Conservation (phyloP, 2,797 vertebrate species). For the Crocidura indochinensis region DNA sequence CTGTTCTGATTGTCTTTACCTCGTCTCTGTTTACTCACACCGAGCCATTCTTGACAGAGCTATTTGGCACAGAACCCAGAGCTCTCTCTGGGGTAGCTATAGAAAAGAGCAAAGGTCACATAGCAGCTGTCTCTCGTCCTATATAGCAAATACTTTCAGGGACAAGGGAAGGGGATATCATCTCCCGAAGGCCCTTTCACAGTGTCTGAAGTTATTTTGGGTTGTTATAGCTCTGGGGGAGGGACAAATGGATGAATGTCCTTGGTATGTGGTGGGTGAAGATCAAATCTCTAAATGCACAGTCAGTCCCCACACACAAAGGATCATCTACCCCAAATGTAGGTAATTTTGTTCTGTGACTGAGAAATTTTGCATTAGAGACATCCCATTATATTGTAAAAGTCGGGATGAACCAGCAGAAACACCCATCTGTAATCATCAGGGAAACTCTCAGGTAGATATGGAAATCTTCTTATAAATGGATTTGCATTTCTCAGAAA, state of each 20-base stretch:
- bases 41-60: slow-evolving; percentile 30
- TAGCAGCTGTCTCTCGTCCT: slow-evolving; percentile 50
- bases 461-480: slow-evolving; percentile 47
- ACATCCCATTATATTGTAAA: slow-evolving; percentile 47
- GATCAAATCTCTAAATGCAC: slow-evolving; percentile 6
- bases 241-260: background rate
- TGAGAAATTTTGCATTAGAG: slow-evolving; percentile 46
- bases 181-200: background rate
- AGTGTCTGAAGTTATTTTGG: slow-evolving; percentile 63
- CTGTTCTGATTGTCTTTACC: background rate
- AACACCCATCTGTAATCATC: background rate
- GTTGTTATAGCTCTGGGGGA: slow-evolving; percentile 22
- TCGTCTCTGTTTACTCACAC: slow-evolving; percentile 35
- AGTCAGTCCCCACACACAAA: background rate
- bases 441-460: slow-evolving; percentile 51
- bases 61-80: slow-evolving; percentile 42
- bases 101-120: slow-evolving; percentile 49
- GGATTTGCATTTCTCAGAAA: slow-evolving; percentile 58
- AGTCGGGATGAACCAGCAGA: slow-evolving; percentile 45
- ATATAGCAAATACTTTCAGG: slow-evolving; percentile 30
- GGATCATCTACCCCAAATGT: slow-evolving; percentile 35
- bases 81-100: background rate
- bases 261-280: slow-evolving; percentile 29
- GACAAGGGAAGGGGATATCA: background rate
- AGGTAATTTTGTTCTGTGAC: background rate